phyloP scores from a whole-genome alignment of 2,797 vertebrate genomes.

The Sebastes umbrosus region DNA sequence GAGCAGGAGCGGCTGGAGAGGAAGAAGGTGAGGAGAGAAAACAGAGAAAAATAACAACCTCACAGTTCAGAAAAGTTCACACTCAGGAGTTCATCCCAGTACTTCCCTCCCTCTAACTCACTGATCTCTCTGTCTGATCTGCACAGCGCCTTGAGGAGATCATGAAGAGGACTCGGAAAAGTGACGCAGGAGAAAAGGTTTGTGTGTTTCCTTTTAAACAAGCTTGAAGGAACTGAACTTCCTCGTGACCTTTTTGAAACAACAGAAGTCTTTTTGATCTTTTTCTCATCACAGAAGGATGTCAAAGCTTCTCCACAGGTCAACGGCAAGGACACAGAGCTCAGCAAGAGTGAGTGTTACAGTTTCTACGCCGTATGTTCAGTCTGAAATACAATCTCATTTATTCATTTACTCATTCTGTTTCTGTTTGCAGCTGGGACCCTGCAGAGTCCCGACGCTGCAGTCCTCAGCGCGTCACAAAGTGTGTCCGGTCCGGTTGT shows the following conservation, averaged over 20 bases:
- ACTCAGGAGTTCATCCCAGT: neutral
- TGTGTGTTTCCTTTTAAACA: neutral
- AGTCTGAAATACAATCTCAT: neutral
- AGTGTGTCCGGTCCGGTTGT: slow-evolving; percentile 67
- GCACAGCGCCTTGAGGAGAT: slow-evolving; percentile 95
- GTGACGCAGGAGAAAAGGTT: slow-evolving; percentile 89
- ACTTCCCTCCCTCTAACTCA: neutral
- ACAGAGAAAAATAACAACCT: neutral
- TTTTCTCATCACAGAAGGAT: slow-evolving; percentile 73
- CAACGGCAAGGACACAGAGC: slow-evolving; percentile 72
- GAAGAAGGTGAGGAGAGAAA: slow-evolving; percentile 84
- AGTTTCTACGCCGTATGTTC: neutral
- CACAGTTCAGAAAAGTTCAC: slow-evolving; percentile 6
- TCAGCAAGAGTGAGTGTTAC: slow-evolving; percentile 43
- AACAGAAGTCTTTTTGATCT: slow-evolving; percentile 29
- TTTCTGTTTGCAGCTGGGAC: slow-evolving; percentile 56
- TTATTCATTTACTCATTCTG: neutral
- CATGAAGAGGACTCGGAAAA: slow-evolving; percentile 97
- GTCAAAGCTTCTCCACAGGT: slow-evolving; percentile 68
- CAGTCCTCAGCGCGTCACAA: slow-evolving; percentile 52
- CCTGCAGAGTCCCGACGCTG: slow-evolving; percentile 33
- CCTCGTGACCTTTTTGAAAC: neutral
- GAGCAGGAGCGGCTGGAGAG: slow-evolving; percentile 94
- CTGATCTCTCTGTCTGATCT: slow-evolving; percentile 24
- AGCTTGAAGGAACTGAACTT: neutral